Percentiles rank a stretch among this genome's conserved stretches.
phyloP scores from a whole-genome alignment of 2,113 vertebrate species.

The Balaeniceps rex region DNA sequence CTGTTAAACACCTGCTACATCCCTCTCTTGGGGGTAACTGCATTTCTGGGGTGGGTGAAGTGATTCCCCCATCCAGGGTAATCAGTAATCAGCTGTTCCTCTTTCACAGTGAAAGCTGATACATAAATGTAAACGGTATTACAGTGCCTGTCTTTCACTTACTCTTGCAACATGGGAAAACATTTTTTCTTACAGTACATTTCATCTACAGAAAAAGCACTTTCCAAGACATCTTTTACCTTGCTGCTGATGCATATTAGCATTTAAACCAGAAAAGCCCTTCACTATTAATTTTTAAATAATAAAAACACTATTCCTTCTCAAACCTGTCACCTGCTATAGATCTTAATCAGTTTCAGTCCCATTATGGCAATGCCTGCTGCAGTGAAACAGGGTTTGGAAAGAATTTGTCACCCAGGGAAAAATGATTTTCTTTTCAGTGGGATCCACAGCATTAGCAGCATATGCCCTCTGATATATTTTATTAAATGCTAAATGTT shows the following conservation, averaged over 20 bases:
- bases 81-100: neutral
- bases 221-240: neutral
- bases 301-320: neutral
- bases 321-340: neutral
- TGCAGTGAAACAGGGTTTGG: neutral
- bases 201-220: neutral
- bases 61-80: neutral
- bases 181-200: neutral
- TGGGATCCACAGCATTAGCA: neutral
- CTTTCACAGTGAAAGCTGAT: neutral
- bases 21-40: neutral
- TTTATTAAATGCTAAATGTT: constrained; percentile 5
- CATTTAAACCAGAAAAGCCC: neutral
- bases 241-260: neutral
- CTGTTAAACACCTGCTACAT: neutral
- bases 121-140: neutral
- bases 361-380: neutral
- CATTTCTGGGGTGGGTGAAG: neutral
- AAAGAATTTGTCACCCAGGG: neutral
- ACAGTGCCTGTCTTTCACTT: neutral
- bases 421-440: constrained; percentile 14
- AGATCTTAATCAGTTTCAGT: neutral
- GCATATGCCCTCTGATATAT: constrained; percentile 3
- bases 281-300: constrained; percentile 30
- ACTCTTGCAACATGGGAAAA: neutral